Evolutionary conservation across 2,113 vertebrate genomes (phyloP).

Genomic region (Pseudorectes ferrugineus): DNA sequence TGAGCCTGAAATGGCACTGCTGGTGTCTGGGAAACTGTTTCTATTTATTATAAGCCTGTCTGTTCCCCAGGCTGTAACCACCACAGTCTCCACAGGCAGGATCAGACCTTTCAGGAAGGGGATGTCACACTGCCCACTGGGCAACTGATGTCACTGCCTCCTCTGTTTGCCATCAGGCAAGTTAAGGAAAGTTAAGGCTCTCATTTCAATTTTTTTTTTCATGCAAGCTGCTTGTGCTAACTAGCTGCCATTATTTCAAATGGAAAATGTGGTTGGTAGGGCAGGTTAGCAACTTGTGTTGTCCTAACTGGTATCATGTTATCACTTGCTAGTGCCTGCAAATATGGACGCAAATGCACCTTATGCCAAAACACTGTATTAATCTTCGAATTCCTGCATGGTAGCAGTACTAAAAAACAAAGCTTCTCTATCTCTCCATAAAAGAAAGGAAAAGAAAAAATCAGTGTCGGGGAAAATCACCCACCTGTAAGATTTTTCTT

Average conservation of each 20-base stretch:
- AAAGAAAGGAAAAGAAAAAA: neutral
- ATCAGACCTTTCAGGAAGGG: neutral
- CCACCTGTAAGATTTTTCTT: neutral
- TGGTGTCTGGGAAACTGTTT: neutral
- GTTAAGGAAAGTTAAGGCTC: neutral
- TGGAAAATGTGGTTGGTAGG: neutral
- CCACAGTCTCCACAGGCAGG: neutral
- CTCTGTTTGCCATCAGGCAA: neutral
- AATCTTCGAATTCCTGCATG: neutral
- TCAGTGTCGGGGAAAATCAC: neutral
- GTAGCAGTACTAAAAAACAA: neutral
- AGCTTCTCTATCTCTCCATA: neutral
- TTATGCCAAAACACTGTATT: neutral
- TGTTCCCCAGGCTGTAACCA: neutral
- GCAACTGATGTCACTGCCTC: rapidly evolving
- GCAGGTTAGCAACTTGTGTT: neutral
- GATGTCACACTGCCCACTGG: neutral
- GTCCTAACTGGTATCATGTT: neutral
- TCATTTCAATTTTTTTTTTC: neutral
- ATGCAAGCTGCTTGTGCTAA: neutral
- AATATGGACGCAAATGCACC: neutral
- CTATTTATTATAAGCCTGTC: neutral
- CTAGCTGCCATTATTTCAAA: neutral
- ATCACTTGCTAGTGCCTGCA: neutral
- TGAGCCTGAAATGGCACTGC: neutral